A percentile compares a stretch with the other conserved stretches of the same genome.
These are phyloP conservation scores for Haliaeetus leucogaster DNA, from an alignment of 2,113 vertebrate species.

Conservation along the genomic window DNA sequence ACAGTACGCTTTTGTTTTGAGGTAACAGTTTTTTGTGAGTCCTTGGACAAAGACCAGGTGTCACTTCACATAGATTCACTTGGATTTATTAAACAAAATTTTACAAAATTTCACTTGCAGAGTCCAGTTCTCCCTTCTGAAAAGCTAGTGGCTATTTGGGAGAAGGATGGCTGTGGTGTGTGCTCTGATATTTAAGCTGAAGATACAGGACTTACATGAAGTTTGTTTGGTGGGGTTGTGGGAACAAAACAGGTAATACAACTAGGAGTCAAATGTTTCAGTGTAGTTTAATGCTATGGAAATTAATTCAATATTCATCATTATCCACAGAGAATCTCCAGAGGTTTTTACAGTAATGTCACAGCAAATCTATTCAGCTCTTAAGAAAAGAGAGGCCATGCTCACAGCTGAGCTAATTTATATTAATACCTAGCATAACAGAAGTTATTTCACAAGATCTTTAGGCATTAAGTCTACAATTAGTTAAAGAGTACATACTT, in stretches of 20 bases:
- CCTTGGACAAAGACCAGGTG: neutral
- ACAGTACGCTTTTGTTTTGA: neutral
- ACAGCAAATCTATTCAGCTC: conserved; percentile 10
- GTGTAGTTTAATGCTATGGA: neutral
- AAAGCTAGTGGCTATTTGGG: neutral
- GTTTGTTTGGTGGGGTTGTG: neutral
- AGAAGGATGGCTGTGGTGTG: neutral
- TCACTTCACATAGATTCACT: neutral
- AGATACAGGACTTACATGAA: neutral
- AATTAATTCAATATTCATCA: conserved; percentile 37
- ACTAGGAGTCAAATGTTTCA: neutral
- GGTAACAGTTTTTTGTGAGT: neutral
- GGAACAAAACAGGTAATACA: neutral
- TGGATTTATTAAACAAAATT: neutral
- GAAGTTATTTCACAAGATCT: conserved; percentile 32
- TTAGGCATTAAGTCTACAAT: neutral
- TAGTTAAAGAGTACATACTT: conserved; percentile 35
- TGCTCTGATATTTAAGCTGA: neutral
- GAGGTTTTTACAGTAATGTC: neutral
- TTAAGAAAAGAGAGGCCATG: neutral
- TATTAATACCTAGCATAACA: conserved; percentile 28
- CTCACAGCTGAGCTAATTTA: conserved; percentile 14
- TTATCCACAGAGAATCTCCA: conserved; percentile 13
- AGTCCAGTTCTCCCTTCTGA: neutral
- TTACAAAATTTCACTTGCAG: neutral